phyloP scores from a whole-genome alignment of 2,113 vertebrate species.

The Perccottus glenii region DNA sequence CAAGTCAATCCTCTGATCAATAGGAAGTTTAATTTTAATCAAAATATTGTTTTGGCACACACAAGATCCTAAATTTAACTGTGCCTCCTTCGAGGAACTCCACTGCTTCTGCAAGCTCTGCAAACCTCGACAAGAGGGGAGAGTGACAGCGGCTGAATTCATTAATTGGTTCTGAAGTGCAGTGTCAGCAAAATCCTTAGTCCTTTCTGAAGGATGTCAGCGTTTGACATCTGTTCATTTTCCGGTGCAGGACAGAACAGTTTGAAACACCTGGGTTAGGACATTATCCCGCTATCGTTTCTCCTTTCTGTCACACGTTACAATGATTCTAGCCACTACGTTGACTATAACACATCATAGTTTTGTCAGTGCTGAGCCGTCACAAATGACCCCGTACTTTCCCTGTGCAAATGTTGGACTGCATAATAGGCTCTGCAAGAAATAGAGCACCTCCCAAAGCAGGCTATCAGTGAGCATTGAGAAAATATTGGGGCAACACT shows the following conservation, averaged over 20 bases:
- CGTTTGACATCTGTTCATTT: constrained; percentile 49
- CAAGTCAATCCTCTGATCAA: no score
- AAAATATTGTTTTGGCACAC: constrained; percentile 4
- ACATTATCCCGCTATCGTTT: constrained; percentile 25
- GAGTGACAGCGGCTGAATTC: constrained; percentile 56
- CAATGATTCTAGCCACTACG: constrained; percentile 31
- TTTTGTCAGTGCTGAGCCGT: constrained; percentile 44
- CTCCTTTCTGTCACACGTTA: constrained; percentile 50
- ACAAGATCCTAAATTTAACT: background rate
- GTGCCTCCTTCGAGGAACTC: background rate
- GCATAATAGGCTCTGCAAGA: constrained; percentile 5
- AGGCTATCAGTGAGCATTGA: constrained; percentile 19
- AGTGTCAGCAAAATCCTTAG: constrained; percentile 63
- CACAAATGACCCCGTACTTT: constrained; percentile 35
- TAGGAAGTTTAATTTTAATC: background rate
- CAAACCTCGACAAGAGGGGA: constrained; percentile 14
- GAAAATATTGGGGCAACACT: constrained; percentile 10
- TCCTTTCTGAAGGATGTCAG: constrained; percentile 54
- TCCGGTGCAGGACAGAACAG: constrained; percentile 40
- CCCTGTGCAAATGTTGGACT: constrained; percentile 30
- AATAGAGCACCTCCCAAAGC: constrained; percentile 7
- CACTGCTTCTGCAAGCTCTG: background rate
- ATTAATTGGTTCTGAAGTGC: constrained; percentile 71
- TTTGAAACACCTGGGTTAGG: constrained; percentile 45
- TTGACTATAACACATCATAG: constrained; percentile 46